phyloP scores from a whole-genome alignment of 2,113 vertebrate genomes.

The Gobius niger region DNA sequence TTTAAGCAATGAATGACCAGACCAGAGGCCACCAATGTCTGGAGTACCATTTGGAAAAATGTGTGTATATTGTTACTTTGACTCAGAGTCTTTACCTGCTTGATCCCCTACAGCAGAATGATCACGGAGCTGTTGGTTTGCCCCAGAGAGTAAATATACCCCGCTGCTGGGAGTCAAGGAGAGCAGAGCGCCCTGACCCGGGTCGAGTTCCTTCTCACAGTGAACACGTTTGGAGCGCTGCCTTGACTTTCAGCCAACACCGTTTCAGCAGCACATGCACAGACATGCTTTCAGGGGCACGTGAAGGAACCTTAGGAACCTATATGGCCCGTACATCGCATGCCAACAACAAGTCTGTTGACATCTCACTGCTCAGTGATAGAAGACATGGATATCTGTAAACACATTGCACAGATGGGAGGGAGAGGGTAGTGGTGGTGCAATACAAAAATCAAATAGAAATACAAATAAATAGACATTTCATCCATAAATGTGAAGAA shows the following conservation, averaged over 20 bases:
- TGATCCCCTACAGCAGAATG: neutral
- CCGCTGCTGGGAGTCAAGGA: neutral
- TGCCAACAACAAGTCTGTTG: neutral
- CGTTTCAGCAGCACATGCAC: conserved; percentile 13
- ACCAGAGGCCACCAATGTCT: too few relatives aligned
- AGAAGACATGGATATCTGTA: neutral
- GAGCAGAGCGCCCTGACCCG: neutral
- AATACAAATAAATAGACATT: too few relatives aligned
- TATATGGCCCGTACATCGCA: neutral
- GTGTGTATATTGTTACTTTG: too few relatives aligned
- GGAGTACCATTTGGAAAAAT: too few relatives aligned
- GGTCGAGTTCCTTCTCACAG: conserved; percentile 24
- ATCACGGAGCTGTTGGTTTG: neutral
- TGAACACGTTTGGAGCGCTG: conserved; percentile 12
- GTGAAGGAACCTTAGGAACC: neutral
- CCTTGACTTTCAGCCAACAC: conserved; percentile 12
- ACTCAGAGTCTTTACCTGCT: neutral
- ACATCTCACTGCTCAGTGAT: neutral
- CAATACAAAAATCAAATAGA: neutral
- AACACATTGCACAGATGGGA: neutral
- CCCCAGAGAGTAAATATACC: conserved; percentile 14
- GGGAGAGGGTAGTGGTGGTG: neutral
- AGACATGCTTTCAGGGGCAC: conserved; percentile 5
- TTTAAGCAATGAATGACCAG: too few relatives aligned
- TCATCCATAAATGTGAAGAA: too few relatives aligned